These are phyloP conservation scores for Fratercula arctica DNA, from an alignment of 2,797 vertebrate species.

Conservation along the genomic window DNA sequence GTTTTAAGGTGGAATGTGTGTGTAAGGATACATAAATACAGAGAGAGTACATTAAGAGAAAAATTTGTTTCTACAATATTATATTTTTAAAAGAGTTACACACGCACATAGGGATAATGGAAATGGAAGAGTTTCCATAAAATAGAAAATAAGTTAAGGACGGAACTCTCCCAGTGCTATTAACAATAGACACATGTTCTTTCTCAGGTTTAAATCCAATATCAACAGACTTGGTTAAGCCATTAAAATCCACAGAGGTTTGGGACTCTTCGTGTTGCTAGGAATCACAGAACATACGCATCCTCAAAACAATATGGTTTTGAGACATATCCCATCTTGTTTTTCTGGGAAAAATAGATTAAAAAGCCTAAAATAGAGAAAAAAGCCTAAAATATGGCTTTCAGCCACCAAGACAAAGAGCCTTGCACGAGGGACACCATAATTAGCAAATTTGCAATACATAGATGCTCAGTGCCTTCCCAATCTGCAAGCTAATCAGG, in stretches of 20 bases:
- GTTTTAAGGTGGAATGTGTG: not conserved
- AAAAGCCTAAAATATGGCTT: not conserved
- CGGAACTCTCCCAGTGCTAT: not conserved
- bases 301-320: not conserved
- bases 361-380: not conserved
- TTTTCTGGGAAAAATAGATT: not conserved
- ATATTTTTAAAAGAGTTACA: not conserved
- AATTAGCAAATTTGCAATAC: not conserved
- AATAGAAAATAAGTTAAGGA: not conserved
- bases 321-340: not conserved
- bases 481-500: conserved; percentile 9
- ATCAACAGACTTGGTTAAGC: conserved; percentile 6
- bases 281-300: not conserved
- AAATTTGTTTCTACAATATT: not conserved
- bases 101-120: not conserved
- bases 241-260: not conserved
- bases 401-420: not conserved
- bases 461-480: not conserved
- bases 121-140: not conserved
- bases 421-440: not conserved
- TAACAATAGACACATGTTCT: not conserved
- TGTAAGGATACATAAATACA: not conserved
- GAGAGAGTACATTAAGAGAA: not conserved
- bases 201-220: conserved; percentile 7
- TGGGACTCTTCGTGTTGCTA: conserved; percentile 1